These are phyloP conservation scores for Passer montanus DNA, from an alignment of 2,113 vertebrate species.

Conservation along the genomic window DNA sequence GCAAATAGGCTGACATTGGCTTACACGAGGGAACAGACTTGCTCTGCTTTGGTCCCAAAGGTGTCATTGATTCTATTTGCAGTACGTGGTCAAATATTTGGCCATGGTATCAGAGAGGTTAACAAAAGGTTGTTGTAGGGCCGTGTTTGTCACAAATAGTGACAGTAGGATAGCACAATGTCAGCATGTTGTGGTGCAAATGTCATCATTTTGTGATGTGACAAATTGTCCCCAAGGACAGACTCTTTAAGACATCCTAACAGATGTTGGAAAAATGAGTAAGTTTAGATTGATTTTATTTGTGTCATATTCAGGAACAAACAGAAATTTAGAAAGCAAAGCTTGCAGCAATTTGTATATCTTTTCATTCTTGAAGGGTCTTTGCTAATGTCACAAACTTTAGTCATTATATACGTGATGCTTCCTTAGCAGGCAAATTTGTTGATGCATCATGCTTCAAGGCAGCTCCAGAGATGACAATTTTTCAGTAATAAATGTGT, in stretches of 20 bases:
- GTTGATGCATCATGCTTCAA: background rate
- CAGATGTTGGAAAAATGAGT: background rate
- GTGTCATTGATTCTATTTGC: background rate
- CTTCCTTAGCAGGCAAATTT: background rate
- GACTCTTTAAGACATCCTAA: background rate
- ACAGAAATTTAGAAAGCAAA: constrained; percentile 9
- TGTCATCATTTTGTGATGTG: constrained; percentile 20
- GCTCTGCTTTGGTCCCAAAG: background rate
- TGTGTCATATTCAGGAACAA: background rate
- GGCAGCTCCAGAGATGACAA: background rate
- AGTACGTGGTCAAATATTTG: background rate
- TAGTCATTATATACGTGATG: background rate
- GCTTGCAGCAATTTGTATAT: constrained; percentile 14
- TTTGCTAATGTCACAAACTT: constrained; percentile 29
- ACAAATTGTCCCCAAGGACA: background rate
- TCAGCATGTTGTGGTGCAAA: background rate
- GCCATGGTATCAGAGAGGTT: background rate
- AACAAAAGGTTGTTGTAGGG: background rate
- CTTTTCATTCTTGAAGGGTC: constrained; percentile 20
- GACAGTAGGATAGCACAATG: background rate
- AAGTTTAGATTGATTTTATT: constrained; percentile 2
- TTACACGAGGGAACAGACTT: background rate
- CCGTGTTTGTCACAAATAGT: background rate
- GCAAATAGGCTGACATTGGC: background rate
- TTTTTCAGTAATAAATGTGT: background rate